Conservation (phyloP, 2,888 invertebrate genomes). For the Drosophila cracens region DNA sequence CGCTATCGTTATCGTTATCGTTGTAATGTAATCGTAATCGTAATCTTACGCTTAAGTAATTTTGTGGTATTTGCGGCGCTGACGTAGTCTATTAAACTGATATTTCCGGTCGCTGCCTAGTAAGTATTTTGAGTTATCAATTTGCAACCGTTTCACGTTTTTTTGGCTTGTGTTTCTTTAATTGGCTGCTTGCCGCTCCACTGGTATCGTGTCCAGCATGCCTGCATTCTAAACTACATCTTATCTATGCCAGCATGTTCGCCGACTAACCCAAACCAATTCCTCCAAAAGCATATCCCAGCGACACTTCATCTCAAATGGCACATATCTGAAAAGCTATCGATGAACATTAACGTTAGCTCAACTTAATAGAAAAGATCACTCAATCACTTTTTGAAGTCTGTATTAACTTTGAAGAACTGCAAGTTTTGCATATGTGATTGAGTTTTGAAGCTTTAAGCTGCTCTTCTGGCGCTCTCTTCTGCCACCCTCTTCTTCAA, state of each 20-base stretch:
- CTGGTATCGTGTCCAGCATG: slow-evolving; percentile 42
- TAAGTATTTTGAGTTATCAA: slow-evolving; percentile 52
- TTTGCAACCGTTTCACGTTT: slow-evolving; percentile 9
- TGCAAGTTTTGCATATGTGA: background rate
- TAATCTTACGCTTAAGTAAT: slow-evolving; percentile 33
- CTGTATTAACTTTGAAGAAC: background rate
- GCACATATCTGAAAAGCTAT: background rate
- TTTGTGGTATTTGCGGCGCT: slow-evolving; percentile 54
- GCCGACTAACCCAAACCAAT: slow-evolving; percentile 20
- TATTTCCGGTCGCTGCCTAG: slow-evolving; percentile 44
- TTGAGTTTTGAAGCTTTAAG: background rate
- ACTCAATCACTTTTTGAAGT: rapidly evolving
- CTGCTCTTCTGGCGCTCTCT: background rate
- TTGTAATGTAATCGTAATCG: slow-evolving; percentile 35
- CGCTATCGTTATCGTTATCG: slow-evolving; percentile 23
- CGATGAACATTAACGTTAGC: background rate
- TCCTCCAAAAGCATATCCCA: background rate
- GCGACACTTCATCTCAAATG: background rate
- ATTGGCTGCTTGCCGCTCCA: slow-evolving; percentile 49
- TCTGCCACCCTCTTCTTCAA: background rate
- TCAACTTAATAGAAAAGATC: background rate
- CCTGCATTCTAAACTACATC: slow-evolving; percentile 41
- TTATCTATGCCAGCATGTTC: background rate
- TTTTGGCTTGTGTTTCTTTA: slow-evolving; percentile 39
- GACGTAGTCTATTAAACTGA: slow-evolving; percentile 41